Conservation (phyloP, 2,888 invertebrate species). For the Agrotis clavis region DNA sequence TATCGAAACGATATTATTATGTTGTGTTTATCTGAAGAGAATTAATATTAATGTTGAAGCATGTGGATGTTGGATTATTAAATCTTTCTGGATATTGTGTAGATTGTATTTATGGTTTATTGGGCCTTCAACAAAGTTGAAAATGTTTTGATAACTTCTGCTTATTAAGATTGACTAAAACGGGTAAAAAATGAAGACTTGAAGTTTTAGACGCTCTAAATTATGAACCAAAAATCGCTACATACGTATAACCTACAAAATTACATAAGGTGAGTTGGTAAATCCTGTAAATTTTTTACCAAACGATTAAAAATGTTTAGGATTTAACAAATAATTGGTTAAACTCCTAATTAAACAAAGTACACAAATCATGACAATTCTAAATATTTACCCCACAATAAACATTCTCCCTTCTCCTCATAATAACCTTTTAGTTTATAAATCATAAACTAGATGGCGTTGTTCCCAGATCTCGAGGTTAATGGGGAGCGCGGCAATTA, state of each 20-base stretch:
- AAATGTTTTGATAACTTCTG: too few species aligned
- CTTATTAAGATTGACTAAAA: too few species aligned
- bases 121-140: background rate
- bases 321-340: too few species aligned
- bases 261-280: too few species aligned
- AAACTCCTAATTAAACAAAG: too few species aligned
- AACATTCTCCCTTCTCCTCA: background rate
- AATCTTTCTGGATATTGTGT: background rate
- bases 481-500: slow-evolving; percentile 60
- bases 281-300: too few species aligned
- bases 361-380: too few species aligned
- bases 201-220: too few species aligned
- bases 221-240: too few species aligned
- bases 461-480: slow-evolving; percentile 43
- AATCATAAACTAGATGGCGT: slow-evolving; percentile 54
- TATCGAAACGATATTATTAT: slow-evolving; percentile 38
- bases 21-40: slow-evolving; percentile 15
- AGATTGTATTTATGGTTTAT: background rate
- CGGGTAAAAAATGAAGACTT: too few species aligned
- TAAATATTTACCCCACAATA: background rate
- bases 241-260: too few species aligned
- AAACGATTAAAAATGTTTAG: too few species aligned
- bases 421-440: slow-evolving; percentile 46
- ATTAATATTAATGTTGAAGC: slow-evolving; percentile 17
- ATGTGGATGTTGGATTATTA: background rate